phyloP scores from a whole-genome alignment of 2,113 vertebrate species.

The Neogobius melanostomus region DNA sequence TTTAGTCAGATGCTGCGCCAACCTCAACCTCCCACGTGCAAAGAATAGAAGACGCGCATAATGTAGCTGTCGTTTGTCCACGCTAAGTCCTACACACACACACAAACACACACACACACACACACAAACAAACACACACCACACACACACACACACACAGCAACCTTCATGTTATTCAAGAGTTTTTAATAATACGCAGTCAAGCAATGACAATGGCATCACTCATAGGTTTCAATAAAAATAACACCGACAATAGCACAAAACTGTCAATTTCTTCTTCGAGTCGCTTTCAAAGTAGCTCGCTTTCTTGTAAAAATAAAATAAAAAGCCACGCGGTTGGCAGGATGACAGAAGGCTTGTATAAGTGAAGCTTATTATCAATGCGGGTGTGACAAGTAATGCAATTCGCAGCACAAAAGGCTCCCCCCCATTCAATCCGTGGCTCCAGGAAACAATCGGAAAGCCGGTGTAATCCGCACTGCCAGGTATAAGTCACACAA shows the following conservation, averaged over 20 bases:
- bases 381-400: constrained; percentile 2
- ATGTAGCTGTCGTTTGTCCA: constrained; percentile 45
- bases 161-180: constrained; percentile 33
- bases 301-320: not conserved
- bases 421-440: constrained; percentile 6
- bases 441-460: constrained; percentile 7
- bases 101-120: too few species aligned
- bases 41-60: constrained; percentile 22
- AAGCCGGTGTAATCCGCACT: not conserved
- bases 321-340: not conserved
- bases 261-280: constrained; percentile 8
- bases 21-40: constrained; percentile 31
- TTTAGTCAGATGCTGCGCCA: constrained; percentile 26
- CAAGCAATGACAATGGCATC: constrained; percentile 36
- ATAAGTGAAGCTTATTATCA: constrained; percentile 16
- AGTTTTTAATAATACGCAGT: constrained; percentile 27
- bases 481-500: constrained; percentile 10
- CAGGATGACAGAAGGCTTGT: constrained; percentile 13
- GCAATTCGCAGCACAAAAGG: constrained; percentile 2
- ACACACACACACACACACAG: not conserved
- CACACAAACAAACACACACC: too few species aligned
- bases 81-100: constrained; percentile 27
- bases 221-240: constrained; percentile 37
- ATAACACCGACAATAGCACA: constrained; percentile 9
- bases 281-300: constrained; percentile 21